These are phyloP conservation scores for Lepus townsendii DNA, from an alignment of 2,797 vertebrate genomes.

Conservation along the genomic window DNA sequence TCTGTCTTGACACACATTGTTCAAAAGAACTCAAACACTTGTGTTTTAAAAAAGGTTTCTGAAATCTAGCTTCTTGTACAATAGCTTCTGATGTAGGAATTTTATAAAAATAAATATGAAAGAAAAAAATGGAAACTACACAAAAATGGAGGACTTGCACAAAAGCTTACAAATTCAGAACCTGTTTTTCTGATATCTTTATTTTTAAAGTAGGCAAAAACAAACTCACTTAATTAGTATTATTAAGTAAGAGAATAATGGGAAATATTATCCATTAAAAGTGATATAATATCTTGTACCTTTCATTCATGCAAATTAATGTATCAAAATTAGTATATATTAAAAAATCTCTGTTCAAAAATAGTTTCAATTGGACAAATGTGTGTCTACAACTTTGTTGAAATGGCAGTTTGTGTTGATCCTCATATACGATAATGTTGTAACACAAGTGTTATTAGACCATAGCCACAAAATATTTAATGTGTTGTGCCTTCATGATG, in stretches of 20 bases:
- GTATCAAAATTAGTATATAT: slow-evolving; percentile 78
- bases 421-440: slow-evolving; percentile 90
- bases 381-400: slow-evolving; percentile 90
- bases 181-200: slow-evolving; percentile 69
- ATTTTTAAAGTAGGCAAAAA: slow-evolving; percentile 82
- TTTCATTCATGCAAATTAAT: slow-evolving; percentile 76
- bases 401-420: slow-evolving; percentile 89
- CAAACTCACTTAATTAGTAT: slow-evolving; percentile 79
- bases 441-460: slow-evolving; percentile 92
- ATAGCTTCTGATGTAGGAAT: slow-evolving; percentile 73
- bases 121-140: slow-evolving; percentile 72
- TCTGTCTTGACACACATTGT: slow-evolving; percentile 91
- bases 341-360: slow-evolving; percentile 78
- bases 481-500: slow-evolving; percentile 98
- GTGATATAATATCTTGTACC: slow-evolving; percentile 78
- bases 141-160: slow-evolving; percentile 69
- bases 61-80: slow-evolving; percentile 80
- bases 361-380: slow-evolving; percentile 83
- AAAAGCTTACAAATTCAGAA: slow-evolving; percentile 83
- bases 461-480: slow-evolving; percentile 94
- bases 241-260: slow-evolving; percentile 65
- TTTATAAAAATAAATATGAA: slow-evolving; percentile 76
- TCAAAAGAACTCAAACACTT: slow-evolving; percentile 87
- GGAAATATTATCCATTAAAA: slow-evolving; percentile 78
- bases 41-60: slow-evolving; percentile 75